Conservation (phyloP, 2,797 vertebrate genomes). For the Syngnathus rostellatus region DNA sequence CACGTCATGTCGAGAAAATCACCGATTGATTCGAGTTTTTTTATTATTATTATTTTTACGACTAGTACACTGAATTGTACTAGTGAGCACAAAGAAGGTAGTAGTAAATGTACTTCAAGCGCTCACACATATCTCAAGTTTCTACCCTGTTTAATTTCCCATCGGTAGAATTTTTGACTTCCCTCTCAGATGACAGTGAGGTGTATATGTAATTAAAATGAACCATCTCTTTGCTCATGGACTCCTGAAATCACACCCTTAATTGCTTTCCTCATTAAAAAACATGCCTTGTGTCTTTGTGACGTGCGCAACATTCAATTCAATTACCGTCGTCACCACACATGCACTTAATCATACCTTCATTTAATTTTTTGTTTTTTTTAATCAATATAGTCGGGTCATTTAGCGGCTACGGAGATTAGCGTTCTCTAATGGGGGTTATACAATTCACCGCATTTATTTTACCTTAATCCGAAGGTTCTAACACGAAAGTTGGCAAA, state of each 20-base stretch:
- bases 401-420: constrained; percentile 41
- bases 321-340: constrained; percentile 39
- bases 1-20: neutral
- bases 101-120: neutral
- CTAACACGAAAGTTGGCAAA: neutral
- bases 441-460: neutral
- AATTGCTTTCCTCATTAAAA: constrained; percentile 64
- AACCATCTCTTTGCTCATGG: constrained; percentile 49
- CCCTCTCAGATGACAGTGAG: constrained; percentile 19
- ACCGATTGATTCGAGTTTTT: too few relatives aligned
- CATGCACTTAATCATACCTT: constrained; percentile 23
- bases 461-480: neutral
- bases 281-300: constrained; percentile 56
- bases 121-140: too few relatives aligned
- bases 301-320: constrained; percentile 40
- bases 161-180: neutral
- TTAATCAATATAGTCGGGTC: constrained; percentile 24
- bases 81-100: neutral
- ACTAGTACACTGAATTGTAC: neutral
- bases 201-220: constrained; percentile 56
- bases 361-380: neutral
- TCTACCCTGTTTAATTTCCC: neutral
- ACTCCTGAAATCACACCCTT: constrained; percentile 42
- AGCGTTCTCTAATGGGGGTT: constrained; percentile 21
- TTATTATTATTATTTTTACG: too few relatives aligned